Conservation (phyloP, 2,888 invertebrate species). For the Melolontha melolontha region DNA sequence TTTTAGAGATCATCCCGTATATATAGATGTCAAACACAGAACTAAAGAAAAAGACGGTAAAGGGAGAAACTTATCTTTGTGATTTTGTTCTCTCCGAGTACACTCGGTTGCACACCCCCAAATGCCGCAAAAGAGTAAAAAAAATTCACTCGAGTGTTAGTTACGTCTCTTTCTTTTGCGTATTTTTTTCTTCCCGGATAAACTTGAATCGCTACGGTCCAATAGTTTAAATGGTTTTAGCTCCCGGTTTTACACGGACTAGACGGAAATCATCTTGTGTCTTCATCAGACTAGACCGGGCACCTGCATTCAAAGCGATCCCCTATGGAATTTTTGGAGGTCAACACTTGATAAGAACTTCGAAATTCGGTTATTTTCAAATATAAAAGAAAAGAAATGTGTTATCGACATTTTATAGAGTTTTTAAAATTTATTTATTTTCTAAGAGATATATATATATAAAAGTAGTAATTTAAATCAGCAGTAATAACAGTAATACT, state of each 20-base stretch:
- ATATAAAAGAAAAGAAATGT: no score
- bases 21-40: no score
- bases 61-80: neutral
- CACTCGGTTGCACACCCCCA: neutral
- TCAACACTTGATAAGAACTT: no score
- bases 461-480: no score
- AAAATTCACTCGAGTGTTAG: conserved; percentile 14
- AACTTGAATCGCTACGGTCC: conserved; percentile 25
- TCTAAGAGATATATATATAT: no score
- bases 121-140: conserved; percentile 18
- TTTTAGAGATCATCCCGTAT: no score
- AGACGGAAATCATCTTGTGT: neutral
- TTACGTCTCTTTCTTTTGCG: neutral
- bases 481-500: no score
- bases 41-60: neutral
- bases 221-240: conserved; percentile 18
- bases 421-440: no score
- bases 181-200: neutral
- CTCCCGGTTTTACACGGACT: neutral
- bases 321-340: no score
- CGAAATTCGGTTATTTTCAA: no score
- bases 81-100: conserved; percentile 4
- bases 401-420: no score
- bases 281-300: neutral
- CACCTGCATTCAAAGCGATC: no score